A percentile compares a stretch with the other conserved stretches of the same genome.
Conservation (phyloP, 2,888 invertebrate species). For the Catocala sponsa region DNA sequence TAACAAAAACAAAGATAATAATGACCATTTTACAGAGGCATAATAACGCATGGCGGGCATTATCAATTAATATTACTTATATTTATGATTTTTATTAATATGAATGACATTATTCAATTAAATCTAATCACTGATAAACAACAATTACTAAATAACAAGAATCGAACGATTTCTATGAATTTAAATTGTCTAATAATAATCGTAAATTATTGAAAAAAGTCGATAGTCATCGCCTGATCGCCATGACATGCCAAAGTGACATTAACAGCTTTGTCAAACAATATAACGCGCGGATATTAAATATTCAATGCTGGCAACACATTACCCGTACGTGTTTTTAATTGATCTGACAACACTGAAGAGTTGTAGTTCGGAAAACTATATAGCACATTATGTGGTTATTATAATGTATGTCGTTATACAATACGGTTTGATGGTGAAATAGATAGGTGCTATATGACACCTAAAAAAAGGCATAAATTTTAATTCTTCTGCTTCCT, state of each 20-base stretch:
- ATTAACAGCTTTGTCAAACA: constrained; percentile 86
- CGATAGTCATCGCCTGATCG: constrained; percentile 64
- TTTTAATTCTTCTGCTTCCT: too few relatives aligned
- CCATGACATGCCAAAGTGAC: constrained; percentile 84
- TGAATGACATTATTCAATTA: neutral
- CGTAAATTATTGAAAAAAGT: constrained; percentile 65
- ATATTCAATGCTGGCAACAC: constrained; percentile 77
- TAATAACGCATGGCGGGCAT: too few relatives aligned
- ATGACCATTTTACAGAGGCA: too few relatives aligned
- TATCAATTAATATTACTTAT: too few relatives aligned
- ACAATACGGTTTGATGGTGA: constrained; percentile 14
- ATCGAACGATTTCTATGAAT: constrained; percentile 59
- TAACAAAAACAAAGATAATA: too few relatives aligned
- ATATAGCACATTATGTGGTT: constrained; percentile 24
- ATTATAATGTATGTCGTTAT: constrained; percentile 24
- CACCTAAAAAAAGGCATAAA: too few relatives aligned
- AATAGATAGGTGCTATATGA: neutral
- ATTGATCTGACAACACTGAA: constrained; percentile 75
- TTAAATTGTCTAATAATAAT: constrained; percentile 64
- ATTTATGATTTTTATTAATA: too few relatives aligned
- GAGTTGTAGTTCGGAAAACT: constrained; percentile 38
- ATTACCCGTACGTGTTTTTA: constrained; percentile 68
- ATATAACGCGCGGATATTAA: constrained; percentile 74
- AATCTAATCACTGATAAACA: constrained; percentile 11
- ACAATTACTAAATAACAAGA: constrained; percentile 18